Percentiles rank a stretch among this genome's conserved stretches.
These are phyloP conservation scores for Bradysia coprophila DNA, from an alignment of 1,140 invertebrate species.

Conservation along the genomic window DNA sequence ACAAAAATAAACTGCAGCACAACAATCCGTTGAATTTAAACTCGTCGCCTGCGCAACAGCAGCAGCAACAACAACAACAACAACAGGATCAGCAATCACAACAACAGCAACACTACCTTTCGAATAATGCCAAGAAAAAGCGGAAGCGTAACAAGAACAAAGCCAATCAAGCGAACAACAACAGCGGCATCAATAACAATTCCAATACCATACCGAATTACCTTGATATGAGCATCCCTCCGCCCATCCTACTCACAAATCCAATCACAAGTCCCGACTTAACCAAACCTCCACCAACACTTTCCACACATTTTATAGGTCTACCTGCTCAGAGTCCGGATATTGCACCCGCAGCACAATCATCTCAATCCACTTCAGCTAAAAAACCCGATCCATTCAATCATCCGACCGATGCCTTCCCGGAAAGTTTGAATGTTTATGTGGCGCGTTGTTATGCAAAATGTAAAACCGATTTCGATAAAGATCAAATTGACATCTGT, in stretches of 20 bases:
- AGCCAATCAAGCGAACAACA: constrained; percentile 25
- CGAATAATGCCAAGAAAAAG: constrained; percentile 46
- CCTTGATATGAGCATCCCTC: constrained; percentile 7
- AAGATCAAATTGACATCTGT: constrained; percentile 85
- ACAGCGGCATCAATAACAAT: constrained; percentile 5
- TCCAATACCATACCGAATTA: constrained; percentile 3
- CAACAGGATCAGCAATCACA: constrained; percentile 18
- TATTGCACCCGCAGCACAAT: neutral
- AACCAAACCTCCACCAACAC: constrained; percentile 8
- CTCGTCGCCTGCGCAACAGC: constrained; percentile 9
- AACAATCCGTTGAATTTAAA: constrained; percentile 15
- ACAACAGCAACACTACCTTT: constrained; percentile 15
- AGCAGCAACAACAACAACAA: constrained; percentile 10
- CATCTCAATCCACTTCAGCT: constrained; percentile 6
- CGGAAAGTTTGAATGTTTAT: constrained; percentile 60
- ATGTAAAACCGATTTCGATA: constrained; percentile 69
- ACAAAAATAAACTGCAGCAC: constrained; percentile 15
- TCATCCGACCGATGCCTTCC: constrained; percentile 40
- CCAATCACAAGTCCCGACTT: constrained; percentile 5
- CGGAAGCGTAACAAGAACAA: constrained; percentile 51
- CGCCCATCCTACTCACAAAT: constrained; percentile 6
- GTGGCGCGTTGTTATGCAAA: constrained; percentile 81
- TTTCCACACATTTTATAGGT: constrained; percentile 10
- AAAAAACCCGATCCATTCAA: constrained; percentile 20
- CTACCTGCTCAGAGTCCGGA: constrained; percentile 11